Percentiles rank a stretch among this genome's conserved stretches.
phyloP scores from a whole-genome alignment of 2,888 invertebrate species.

The Oligia strigilis region DNA sequence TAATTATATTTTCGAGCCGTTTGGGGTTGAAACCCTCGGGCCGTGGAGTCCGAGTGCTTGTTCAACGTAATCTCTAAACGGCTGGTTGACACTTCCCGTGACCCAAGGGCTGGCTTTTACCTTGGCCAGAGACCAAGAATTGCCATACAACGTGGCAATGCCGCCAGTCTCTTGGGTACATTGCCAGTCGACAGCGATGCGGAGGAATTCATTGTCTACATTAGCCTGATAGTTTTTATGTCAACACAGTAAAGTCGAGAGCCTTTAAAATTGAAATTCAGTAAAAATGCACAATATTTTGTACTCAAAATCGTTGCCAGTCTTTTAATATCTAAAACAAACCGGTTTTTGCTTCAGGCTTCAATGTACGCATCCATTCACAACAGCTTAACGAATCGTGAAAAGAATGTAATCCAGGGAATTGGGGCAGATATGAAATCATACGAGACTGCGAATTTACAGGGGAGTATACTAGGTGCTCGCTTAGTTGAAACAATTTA shows the following conservation, averaged over 20 bases:
- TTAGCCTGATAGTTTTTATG: too few relatives aligned
- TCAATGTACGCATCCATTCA: constrained; percentile 24
- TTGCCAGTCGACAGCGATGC: too few relatives aligned
- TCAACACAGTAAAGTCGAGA: not conserved
- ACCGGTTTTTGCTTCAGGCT: not conserved
- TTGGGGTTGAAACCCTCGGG: too few relatives aligned
- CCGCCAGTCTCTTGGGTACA: too few relatives aligned
- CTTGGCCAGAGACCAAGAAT: too few relatives aligned
- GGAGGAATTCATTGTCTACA: too few relatives aligned
- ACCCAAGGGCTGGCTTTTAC: too few relatives aligned
- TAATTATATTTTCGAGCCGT: not conserved
- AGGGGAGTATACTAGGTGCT: not conserved
- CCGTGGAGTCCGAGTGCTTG: too few relatives aligned
- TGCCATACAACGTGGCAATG: too few relatives aligned
- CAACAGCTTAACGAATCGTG: constrained; percentile 59
- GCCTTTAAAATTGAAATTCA: not conserved
- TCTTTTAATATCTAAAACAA: constrained; percentile 31
- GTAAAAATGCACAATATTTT: not conserved
- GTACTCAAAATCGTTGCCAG: not conserved
- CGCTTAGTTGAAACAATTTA: not conserved
- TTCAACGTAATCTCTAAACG: too few relatives aligned
- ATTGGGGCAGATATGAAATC: constrained; percentile 51
- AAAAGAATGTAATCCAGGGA: constrained; percentile 57
- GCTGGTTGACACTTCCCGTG: too few relatives aligned
- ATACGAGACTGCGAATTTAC: constrained; percentile 31